Evolutionary conservation across 2,888 invertebrate species (phyloP).

Genomic region (Dicyrtoma fusca): DNA sequence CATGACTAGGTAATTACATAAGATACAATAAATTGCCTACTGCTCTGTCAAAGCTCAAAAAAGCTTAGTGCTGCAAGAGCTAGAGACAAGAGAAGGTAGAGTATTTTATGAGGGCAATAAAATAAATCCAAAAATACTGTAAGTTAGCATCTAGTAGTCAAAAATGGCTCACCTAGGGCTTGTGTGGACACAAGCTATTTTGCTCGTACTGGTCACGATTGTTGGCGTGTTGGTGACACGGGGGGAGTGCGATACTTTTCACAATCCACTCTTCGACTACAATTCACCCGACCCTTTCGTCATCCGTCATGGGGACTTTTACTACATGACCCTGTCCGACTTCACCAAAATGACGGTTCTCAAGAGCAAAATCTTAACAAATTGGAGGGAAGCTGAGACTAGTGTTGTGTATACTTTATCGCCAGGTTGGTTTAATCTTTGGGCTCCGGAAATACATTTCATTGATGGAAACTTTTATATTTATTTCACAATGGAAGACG

Average conservation of each 20-base stretch:
- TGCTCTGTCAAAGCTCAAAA: too few relatives aligned
- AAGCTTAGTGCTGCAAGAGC: too few relatives aligned
- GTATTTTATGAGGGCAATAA: too few relatives aligned
- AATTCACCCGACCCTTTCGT: background rate
- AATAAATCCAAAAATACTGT: too few relatives aligned
- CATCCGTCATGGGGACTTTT: background rate
- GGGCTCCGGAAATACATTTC: constrained; percentile 14
- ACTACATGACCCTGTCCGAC: background rate
- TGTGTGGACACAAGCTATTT: too few relatives aligned
- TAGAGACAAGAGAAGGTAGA: too few relatives aligned
- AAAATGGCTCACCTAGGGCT: too few relatives aligned
- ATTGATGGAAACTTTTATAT: background rate
- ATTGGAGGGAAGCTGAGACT: constrained; percentile 2
- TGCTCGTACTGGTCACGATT: too few relatives aligned
- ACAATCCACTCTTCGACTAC: background rate
- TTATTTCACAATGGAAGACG: constrained; percentile 14
- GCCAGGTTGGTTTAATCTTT: constrained; percentile 4
- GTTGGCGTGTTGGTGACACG: too few relatives aligned
- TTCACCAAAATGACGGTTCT: background rate
- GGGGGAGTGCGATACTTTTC: background rate
- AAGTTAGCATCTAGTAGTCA: too few relatives aligned
- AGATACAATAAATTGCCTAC: too few relatives aligned
- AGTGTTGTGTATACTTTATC: background rate
- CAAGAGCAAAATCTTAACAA: background rate
- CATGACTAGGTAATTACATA: too few relatives aligned